Percentiles rank a stretch among this genome's conserved stretches.
These are phyloP conservation scores for Muraenolepis orangiensis DNA, from an alignment of 2,797 vertebrate species.

Conservation along the genomic window DNA sequence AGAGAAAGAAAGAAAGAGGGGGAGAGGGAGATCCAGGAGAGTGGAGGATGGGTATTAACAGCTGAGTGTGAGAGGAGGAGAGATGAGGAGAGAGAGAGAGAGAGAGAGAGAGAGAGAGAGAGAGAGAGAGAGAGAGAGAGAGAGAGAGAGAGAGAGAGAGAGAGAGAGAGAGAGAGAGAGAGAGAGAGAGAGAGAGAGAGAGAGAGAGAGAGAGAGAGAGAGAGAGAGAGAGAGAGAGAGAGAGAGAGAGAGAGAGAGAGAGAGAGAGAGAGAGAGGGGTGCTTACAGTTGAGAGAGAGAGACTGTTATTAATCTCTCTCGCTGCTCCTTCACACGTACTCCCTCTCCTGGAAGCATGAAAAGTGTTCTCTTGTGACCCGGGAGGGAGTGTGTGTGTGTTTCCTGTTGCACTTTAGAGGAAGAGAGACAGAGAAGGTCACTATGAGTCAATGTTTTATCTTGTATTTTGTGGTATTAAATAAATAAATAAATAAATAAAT, in stretches of 20 bases:
- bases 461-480: too few relatives aligned
- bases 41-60: too few relatives aligned
- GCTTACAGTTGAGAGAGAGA: conserved; percentile 12
- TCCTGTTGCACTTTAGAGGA: conserved; percentile 54
- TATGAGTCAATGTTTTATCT: conserved; percentile 7
- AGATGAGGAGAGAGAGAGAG: conserved; percentile 12
- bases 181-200: conserved; percentile 12
- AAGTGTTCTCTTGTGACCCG: conserved; percentile 49
- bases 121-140: conserved; percentile 16
- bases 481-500: too few relatives aligned
- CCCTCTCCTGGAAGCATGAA: conserved; percentile 33
- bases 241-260: conserved; percentile 15
- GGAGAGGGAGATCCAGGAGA: conserved; percentile 45
- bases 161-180: background rate
- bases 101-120: conserved; percentile 20
- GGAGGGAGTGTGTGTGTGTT: conserved; percentile 46
- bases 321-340: background rate
- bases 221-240: conserved; percentile 58
- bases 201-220: background rate
- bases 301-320: conserved; percentile 47
- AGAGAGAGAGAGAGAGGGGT: conserved; percentile 14
- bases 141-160: background rate
- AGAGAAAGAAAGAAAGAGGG: conserved; percentile 52
- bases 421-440: too few relatives aligned
- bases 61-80: background rate